Percentiles rank a stretch among this genome's conserved stretches.
These are phyloP conservation scores for Metallyticus violacea DNA, from an alignment of 2,888 invertebrate species.

Conservation along the genomic window DNA sequence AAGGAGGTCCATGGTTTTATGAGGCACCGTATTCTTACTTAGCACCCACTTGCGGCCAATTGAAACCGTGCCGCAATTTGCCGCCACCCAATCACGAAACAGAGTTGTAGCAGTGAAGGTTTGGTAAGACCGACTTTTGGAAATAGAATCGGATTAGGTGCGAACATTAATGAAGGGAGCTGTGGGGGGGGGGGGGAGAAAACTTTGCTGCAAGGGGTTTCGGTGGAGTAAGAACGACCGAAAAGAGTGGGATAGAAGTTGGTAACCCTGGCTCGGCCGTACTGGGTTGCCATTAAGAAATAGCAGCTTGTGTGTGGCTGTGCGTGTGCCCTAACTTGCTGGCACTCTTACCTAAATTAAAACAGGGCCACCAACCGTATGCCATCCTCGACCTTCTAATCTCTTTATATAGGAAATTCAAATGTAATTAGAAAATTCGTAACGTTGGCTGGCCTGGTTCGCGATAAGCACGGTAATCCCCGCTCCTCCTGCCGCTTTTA, in stretches of 20 bases:
- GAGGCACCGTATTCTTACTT: neutral
- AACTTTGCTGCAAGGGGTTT: neutral
- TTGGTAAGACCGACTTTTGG: slow-evolving; percentile 15
- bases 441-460: neutral
- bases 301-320: neutral
- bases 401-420: slow-evolving; percentile 31
- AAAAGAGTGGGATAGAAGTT: neutral
- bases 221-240: neutral
- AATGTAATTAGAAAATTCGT: slow-evolving; percentile 30
- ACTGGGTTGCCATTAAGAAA: slow-evolving; percentile 25
- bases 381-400: slow-evolving; percentile 23
- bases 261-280: neutral
- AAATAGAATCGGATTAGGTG: slow-evolving; percentile 28
- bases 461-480: slow-evolving; percentile 23
- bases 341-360: slow-evolving; percentile 27
- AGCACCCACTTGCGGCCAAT: slow-evolving; percentile 27
- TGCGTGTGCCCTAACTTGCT: neutral
- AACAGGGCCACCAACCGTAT: slow-evolving; percentile 17
- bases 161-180: slow-evolving; percentile 24
- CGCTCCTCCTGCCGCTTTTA: neutral
- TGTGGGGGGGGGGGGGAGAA: neutral
- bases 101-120: neutral
- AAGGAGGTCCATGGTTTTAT: neutral
- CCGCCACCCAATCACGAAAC: slow-evolving; percentile 25
- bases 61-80: slow-evolving; percentile 22